Percentiles rank a stretch among this genome's conserved stretches.
Conservation (phyloP, 2,797 vertebrate genomes). For the Enteromius afrohamiltoni region DNA sequence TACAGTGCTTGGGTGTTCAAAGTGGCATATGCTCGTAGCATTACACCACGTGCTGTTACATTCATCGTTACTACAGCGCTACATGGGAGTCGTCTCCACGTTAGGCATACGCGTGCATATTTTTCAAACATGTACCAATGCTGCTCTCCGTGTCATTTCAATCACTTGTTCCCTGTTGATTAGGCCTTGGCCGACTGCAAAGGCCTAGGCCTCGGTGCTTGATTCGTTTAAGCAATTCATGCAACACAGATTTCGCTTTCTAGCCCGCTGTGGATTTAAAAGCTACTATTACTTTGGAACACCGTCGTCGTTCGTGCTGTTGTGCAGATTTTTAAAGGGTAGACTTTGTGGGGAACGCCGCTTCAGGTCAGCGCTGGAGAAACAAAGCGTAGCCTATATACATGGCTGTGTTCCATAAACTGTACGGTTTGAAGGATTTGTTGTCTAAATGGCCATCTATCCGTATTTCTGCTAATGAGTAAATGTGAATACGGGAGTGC, state of each 20-base stretch:
- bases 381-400: conserved; percentile 22
- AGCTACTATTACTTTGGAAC: conserved; percentile 2
- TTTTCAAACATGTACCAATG: conserved; percentile 7
- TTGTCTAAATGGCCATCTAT: no score
- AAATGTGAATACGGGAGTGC: not conserved
- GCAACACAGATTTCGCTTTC: conserved; percentile 24
- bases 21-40: conserved; percentile 12
- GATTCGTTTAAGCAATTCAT: conserved; percentile 46
- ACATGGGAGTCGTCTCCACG: not conserved
- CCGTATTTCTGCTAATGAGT: not conserved
- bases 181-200: conserved; percentile 54
- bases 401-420: not conserved
- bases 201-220: conserved; percentile 56
- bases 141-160: conserved; percentile 51
- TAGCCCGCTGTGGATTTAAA: conserved; percentile 19
- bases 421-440: not conserved
- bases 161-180: conserved; percentile 34
- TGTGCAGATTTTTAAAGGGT: conserved; percentile 12
- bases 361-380: conserved; percentile 15
- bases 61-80: conserved; percentile 18
- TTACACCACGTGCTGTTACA: conserved; percentile 47
- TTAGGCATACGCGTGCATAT: not conserved
- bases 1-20: not conserved
- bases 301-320: not conserved
- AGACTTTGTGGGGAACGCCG: not conserved